phyloP scores from a whole-genome alignment of 2,113 vertebrate species.

The Poeciliopsis prolifica region DNA sequence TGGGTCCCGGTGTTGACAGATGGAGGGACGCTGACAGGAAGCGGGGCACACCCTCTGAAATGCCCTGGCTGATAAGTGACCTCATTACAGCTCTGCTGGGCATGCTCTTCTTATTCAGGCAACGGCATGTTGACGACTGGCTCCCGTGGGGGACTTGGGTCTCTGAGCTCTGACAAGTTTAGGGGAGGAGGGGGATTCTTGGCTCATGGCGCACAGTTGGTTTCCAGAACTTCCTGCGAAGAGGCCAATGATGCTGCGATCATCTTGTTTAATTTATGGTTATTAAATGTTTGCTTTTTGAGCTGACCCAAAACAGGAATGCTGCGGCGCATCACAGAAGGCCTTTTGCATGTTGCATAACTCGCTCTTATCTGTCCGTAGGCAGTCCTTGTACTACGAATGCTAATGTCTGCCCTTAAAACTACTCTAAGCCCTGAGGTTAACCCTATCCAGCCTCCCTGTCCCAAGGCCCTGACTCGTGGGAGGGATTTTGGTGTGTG shows the following conservation, averaged over 20 bases:
- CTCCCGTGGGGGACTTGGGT: conserved; percentile 23
- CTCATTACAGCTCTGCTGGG: conserved; percentile 57
- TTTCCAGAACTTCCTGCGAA: conserved; percentile 24
- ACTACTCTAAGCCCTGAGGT: conserved; percentile 17
- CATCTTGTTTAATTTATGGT: conserved; percentile 7
- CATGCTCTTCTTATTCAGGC: conserved; percentile 53
- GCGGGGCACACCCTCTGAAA: conserved; percentile 51
- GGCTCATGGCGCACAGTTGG: conserved; percentile 15
- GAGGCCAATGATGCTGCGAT: conserved; percentile 5
- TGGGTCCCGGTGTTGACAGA: conserved; percentile 50
- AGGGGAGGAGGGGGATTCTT: conserved; percentile 32
- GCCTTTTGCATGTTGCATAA: conserved; percentile 13
- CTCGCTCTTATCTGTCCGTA: conserved; percentile 30
- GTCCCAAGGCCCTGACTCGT: conserved; percentile 41
- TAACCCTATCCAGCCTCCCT: conserved; percentile 7
- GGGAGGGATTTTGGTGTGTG: conserved; percentile 23
- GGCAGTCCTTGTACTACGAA: conserved; percentile 25
- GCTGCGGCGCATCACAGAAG: not conserved
- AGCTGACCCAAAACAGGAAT: not conserved
- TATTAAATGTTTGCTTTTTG: not conserved
- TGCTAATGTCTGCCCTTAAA: conserved; percentile 16
- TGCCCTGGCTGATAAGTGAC: conserved; percentile 65
- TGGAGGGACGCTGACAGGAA: conserved; percentile 62
- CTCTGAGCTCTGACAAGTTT: conserved; percentile 39
- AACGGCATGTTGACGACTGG: conserved; percentile 46